Conservation (phyloP, 2,888 invertebrate species). For the Psylliodes chrysocephalus region DNA sequence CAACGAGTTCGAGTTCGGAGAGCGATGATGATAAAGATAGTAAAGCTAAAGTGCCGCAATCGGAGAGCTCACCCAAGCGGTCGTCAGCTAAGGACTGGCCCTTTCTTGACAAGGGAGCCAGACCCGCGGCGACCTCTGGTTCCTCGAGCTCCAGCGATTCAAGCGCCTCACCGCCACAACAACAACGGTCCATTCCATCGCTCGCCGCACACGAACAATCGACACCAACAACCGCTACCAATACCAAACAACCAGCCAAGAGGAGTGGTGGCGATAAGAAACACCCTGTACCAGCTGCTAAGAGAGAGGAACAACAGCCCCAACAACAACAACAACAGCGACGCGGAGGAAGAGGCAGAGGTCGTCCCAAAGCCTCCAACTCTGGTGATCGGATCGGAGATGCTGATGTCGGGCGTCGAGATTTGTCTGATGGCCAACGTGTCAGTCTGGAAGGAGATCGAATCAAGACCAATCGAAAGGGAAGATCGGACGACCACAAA, state of each 20-base stretch:
- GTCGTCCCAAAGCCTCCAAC: slow-evolving; percentile 55
- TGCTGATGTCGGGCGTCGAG: slow-evolving; percentile 73
- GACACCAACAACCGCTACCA: slow-evolving; percentile 30
- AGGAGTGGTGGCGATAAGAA: slow-evolving; percentile 35
- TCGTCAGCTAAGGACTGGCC: slow-evolving; percentile 73
- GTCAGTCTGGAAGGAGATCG: slow-evolving; percentile 61
- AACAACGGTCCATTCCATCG: slow-evolving; percentile 40
- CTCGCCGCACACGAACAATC: slow-evolving; percentile 38
- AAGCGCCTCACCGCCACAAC: slow-evolving; percentile 52
- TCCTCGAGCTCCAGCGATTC: slow-evolving; percentile 70
- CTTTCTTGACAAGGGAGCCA: slow-evolving; percentile 83
- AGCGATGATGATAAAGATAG: slow-evolving; percentile 72
- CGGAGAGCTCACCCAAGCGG: slow-evolving; percentile 60
- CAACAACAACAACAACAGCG: slow-evolving; percentile 76
- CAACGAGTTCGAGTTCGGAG: slow-evolving; percentile 69
- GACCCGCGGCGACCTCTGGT: slow-evolving; percentile 73
- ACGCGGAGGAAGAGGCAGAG: slow-evolving; percentile 58
- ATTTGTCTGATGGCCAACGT: slow-evolving; percentile 72
- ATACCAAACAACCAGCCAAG: slow-evolving; percentile 21
- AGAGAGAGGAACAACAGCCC: slow-evolving; percentile 82
- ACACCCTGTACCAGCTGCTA: slow-evolving; percentile 59
- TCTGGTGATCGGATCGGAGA: slow-evolving; percentile 75
- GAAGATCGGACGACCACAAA: slow-evolving; percentile 59
- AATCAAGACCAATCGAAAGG: slow-evolving; percentile 62
- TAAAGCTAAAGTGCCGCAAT: slow-evolving; percentile 58